Conservation (phyloP, 1,140 invertebrate species). For the Oedothorax gibbosus region DNA sequence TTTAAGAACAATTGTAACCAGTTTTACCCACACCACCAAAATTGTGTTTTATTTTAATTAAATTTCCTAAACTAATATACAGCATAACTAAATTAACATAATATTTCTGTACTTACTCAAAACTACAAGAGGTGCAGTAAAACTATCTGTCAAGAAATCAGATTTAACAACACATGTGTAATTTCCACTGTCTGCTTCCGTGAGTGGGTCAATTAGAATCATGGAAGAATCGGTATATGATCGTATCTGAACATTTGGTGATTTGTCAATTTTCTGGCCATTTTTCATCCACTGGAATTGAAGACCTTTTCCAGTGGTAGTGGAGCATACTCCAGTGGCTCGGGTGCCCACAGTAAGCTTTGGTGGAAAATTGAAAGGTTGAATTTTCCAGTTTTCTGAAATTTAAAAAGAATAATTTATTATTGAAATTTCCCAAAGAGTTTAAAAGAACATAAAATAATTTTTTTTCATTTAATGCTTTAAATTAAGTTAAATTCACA, state of each 20-base stretch:
- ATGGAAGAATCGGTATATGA: slow-evolving; percentile 33
- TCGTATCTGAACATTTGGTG: slow-evolving; percentile 4
- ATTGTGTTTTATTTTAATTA: too few relatives aligned
- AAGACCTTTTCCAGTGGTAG: slow-evolving; percentile 21
- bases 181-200: slow-evolving; percentile 64
- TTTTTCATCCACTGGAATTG: slow-evolving; percentile 50
- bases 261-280: not conserved
- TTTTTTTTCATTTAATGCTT: not conserved
- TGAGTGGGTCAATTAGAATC: slow-evolving; percentile 40
- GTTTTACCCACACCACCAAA: too few relatives aligned
- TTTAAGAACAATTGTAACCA: too few relatives aligned
- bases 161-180: slow-evolving; percentile 69
- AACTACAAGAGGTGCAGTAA: slow-evolving; percentile 49
- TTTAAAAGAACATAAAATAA: not conserved
- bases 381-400: slow-evolving; percentile 47
- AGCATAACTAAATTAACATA: not conserved
- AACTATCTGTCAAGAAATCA: slow-evolving; percentile 62
- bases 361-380: slow-evolving; percentile 49
- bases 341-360: slow-evolving; percentile 23
- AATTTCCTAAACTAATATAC: not conserved
- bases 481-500: not conserved
- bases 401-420: not conserved
- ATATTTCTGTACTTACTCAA: slow-evolving; percentile 42
- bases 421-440: not conserved
- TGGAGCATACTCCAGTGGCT: slow-evolving; percentile 39